These are phyloP conservation scores for Cyprinodon diabolis DNA, from an alignment of 2,797 vertebrate genomes.

Conservation along the genomic window DNA sequence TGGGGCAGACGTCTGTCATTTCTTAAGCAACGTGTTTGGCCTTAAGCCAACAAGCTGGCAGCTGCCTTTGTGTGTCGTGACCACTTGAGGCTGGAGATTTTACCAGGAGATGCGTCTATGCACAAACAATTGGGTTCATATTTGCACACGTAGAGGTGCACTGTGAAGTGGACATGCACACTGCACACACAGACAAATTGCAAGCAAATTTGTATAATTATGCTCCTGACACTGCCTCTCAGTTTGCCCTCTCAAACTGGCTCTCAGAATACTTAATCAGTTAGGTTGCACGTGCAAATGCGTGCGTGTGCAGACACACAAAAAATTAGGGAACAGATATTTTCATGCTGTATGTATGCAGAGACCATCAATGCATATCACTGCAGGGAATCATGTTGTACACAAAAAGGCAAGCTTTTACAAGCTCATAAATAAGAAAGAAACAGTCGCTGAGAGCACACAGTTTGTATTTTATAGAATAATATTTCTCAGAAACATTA, in stretches of 20 bases:
- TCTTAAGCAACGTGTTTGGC: constrained; percentile 57
- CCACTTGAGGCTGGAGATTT: constrained; percentile 65
- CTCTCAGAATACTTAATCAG: constrained; percentile 33
- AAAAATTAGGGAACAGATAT: constrained; percentile 39
- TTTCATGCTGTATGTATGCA: constrained; percentile 21
- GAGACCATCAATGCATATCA: constrained; percentile 14
- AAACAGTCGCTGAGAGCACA: constrained; percentile 5
- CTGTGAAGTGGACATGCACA: constrained; percentile 13
- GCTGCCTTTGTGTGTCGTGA: constrained; percentile 68
- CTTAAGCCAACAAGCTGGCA: constrained; percentile 59
- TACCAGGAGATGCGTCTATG: constrained; percentile 48
- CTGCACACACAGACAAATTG: constrained; percentile 27
- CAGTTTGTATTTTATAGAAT: constrained; percentile 22
- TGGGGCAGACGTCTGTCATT: constrained; percentile 62
- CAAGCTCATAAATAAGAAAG: not conserved
- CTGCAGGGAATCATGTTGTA: not conserved
- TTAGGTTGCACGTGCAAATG: constrained; percentile 14
- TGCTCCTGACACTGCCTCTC: constrained; percentile 51
- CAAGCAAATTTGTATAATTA: constrained; percentile 65
- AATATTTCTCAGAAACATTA: constrained; percentile 9
- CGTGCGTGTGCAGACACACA: constrained; percentile 4
- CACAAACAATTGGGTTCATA: constrained; percentile 22
- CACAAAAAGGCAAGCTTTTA: not conserved
- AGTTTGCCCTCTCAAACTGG: constrained; percentile 40
- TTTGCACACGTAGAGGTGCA: constrained; percentile 20